Evolutionary conservation across 2,888 invertebrate species (phyloP).

Genomic region (Agrilus cyanescens): DNA sequence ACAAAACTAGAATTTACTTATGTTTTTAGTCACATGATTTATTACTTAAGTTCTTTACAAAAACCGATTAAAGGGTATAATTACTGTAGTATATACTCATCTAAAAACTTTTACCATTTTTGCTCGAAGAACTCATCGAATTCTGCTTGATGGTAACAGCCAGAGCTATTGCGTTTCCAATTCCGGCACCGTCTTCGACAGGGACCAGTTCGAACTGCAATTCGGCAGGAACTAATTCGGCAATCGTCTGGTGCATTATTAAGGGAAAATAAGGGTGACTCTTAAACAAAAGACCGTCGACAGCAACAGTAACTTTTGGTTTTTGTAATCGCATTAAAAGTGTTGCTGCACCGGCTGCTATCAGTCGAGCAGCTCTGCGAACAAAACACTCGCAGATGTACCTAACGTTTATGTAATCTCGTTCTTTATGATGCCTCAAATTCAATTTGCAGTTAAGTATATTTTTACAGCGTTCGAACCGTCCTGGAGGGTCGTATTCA

Average conservation of each 20-base stretch:
- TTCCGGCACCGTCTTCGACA: constrained; percentile 82
- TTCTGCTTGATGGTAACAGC: constrained; percentile 55
- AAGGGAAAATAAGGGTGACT: constrained; percentile 90
- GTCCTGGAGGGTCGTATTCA: constrained; percentile 69
- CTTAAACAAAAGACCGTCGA: constrained; percentile 88
- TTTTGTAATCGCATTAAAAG: constrained; percentile 80
- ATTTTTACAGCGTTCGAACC: constrained; percentile 57
- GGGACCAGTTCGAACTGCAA: constrained; percentile 78
- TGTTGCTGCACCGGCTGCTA: constrained; percentile 75
- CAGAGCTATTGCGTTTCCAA: constrained; percentile 84
- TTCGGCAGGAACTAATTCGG: constrained; percentile 55
- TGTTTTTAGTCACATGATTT: no score
- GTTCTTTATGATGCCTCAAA: constrained; percentile 62
- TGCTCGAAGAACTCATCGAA: no score
- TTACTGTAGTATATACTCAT: no score
- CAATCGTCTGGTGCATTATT: constrained; percentile 79
- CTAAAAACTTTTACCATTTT: no score
- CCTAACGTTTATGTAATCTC: constrained; percentile 79
- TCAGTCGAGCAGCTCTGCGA: constrained; percentile 76
- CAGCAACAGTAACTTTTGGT: constrained; percentile 77
- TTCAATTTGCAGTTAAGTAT: constrained; percentile 72
- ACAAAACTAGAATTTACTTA: no score
- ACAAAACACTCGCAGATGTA: constrained; percentile 83
- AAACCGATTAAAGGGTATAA: no score
- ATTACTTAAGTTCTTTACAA: no score